Conservation (phyloP, 2,113 vertebrate species). For the Solenodon paradoxus region DNA sequence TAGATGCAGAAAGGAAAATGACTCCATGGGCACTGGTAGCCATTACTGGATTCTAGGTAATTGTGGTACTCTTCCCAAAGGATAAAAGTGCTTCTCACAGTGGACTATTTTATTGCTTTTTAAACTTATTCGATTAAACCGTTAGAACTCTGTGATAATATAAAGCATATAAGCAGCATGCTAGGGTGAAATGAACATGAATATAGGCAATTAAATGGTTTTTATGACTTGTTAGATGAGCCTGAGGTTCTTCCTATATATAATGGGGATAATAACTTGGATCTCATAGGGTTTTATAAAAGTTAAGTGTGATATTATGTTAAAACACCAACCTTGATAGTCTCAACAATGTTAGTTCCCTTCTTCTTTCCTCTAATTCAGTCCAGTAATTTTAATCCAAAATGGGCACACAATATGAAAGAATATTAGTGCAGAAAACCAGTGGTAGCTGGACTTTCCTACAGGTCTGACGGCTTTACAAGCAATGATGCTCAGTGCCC, state of each 20-base stretch:
- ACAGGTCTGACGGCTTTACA: background rate
- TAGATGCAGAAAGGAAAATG: background rate
- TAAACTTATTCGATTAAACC: conserved; percentile 1
- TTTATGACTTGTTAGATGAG: background rate
- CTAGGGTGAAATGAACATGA: background rate
- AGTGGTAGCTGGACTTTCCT: background rate
- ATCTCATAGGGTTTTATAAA: background rate
- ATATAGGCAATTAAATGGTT: background rate
- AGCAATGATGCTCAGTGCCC: background rate
- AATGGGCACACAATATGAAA: background rate
- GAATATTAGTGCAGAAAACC: background rate
- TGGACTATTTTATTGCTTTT: background rate
- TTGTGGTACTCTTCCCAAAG: background rate
- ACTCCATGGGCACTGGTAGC: background rate
- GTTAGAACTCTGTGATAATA: background rate
- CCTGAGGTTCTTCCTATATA: background rate
- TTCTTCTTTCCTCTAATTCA: background rate
- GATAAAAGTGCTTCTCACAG: background rate
- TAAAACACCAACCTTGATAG: background rate
- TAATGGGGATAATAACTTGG: background rate
- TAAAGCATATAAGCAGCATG: background rate
- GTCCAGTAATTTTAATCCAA: background rate
- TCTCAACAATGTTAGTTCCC: background rate
- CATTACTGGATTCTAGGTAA: background rate
- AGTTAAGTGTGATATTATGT: background rate